These are phyloP conservation scores for Sus cebifrons DNA, from an alignment of 2,797 vertebrate genomes.

Conservation along the genomic window DNA sequence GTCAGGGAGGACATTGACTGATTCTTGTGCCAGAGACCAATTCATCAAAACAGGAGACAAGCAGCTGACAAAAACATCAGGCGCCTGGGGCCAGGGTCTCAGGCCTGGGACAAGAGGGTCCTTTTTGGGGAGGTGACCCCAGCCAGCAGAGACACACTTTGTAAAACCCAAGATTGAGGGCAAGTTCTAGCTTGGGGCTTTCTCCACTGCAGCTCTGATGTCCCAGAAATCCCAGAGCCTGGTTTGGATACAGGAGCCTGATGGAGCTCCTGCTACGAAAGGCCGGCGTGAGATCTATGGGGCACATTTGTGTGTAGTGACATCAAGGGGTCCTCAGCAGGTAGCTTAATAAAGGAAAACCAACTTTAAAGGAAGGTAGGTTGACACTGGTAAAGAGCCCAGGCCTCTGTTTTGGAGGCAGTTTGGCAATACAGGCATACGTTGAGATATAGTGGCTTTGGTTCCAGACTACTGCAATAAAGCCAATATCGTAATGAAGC, in stretches of 20 bases:
- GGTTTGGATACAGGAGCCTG: neutral
- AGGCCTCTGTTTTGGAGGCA: neutral
- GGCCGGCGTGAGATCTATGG: accelerated
- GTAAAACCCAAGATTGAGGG: neutral
- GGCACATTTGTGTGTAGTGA: neutral
- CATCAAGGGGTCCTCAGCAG: neutral
- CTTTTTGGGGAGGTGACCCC: neutral
- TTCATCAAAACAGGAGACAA: constrained; percentile 75
- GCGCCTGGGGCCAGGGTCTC: neutral
- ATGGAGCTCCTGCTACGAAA: neutral
- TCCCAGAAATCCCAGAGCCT: neutral
- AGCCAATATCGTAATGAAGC: neutral
- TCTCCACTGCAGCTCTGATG: neutral
- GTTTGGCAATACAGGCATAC: neutral
- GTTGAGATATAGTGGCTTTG: neutral
- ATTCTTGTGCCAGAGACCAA: constrained; percentile 73
- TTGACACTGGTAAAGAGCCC: neutral
- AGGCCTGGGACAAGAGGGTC: neutral
- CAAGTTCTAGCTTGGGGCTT: neutral
- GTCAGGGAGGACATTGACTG: constrained; percentile 79
- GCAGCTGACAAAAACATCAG: constrained; percentile 18
- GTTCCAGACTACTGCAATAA: neutral
- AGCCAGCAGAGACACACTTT: neutral
- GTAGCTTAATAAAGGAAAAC: neutral
- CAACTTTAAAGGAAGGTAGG: neutral